A percentile compares a stretch with the other conserved stretches of the same genome.
phyloP scores from a whole-genome alignment of 2,797 vertebrate species.

The Lepidocolaptes lacrymiger region DNA sequence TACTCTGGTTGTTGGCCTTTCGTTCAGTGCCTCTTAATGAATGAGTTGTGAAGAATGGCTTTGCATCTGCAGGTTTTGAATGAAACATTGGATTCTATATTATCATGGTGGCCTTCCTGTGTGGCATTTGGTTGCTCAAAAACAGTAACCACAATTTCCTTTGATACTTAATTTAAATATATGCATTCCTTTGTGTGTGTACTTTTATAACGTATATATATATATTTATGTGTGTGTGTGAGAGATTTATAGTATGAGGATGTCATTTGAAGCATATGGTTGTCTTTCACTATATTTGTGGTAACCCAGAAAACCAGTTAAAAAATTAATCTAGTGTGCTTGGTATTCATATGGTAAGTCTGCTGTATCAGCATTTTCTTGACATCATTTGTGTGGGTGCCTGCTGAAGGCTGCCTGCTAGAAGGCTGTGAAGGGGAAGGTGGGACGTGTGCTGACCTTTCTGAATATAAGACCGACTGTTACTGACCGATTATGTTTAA shows the following conservation, averaged over 20 bases:
- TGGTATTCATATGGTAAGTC: neutral
- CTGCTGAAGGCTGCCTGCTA: neutral
- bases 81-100: neutral
- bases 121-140: neutral
- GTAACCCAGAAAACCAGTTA: neutral
- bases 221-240: too few relatives aligned
- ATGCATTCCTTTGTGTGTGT: neutral
- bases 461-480: neutral
- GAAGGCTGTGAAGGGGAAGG: neutral
- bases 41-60: neutral
- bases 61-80: neutral
- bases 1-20: neutral
- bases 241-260: neutral
- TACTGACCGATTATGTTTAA: neutral
- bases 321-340: neutral
- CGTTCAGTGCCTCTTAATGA: neutral
- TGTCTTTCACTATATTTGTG: neutral
- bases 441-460: neutral
- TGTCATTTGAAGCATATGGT: neutral
- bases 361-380: neutral
- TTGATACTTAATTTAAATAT: neutral
- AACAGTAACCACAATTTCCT: neutral
- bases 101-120: neutral
- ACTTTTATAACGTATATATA: rapidly evolving
- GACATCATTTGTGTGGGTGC: neutral